Evolutionary conservation across 2,113 vertebrate species (phyloP), one percentile per base, ranked within the genome.

Genomic region (Tragulus kanchil): DNA sequence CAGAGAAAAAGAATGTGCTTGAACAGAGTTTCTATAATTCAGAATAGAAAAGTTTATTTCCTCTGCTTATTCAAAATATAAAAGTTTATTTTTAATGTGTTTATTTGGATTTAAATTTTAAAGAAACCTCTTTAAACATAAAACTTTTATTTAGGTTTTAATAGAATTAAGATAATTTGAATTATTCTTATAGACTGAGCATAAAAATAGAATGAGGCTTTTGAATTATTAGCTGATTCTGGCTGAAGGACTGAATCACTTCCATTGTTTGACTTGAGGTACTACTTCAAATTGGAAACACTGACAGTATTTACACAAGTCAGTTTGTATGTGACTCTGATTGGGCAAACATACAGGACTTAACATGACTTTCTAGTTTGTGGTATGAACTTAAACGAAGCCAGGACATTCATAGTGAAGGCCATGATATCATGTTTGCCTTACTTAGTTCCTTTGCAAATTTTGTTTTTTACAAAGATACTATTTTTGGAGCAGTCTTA

Each of bases 51-150:
- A 61, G 58, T 58, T 75, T 45, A 45, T 71, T 83, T 85, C 71
- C 84, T 85, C 28, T 15, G 13, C 6, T 52, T 85, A 85, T 16
- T 81, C 45, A 95, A 87, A 94, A 79, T n/a, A 73, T 45, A 85
- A 82, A 26, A 56, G 42, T 52, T 75, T 59, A 31, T 71, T 78
- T 85, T 71, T 62, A 84, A 81, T 54, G 14, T 3, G 48, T 81
- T 88, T 52, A 23, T 92, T 94, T 89, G 42, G 9, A 64, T 85
- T 93, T 75, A 67, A 58, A 89, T 65, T 95, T 96, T 93, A 90
- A 61, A 58, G 61, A 78, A 81, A 8, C 16, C 62, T 64, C 26
- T 91, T 90, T 90, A 59, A 69, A 94, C 88, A 89, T 62, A 71
- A 89, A n/a, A 28, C n/a, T 58, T 89, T 65, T 82, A 75, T 77